Evolutionary conservation across 2,113 vertebrate species (phyloP).

Genomic region (Herpetotheres cachinnans): DNA sequence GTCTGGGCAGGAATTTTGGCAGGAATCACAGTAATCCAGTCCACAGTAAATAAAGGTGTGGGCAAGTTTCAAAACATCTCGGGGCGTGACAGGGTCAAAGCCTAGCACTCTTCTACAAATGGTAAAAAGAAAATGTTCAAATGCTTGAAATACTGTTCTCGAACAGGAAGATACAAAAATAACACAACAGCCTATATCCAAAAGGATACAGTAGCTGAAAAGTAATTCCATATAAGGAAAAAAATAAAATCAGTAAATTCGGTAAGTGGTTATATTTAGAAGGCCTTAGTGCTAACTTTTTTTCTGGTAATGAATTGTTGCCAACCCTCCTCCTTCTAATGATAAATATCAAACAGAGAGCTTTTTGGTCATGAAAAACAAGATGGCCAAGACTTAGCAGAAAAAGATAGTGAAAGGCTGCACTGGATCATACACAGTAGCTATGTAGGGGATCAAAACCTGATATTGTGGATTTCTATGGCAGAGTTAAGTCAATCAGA

Average conservation of each 20-base stretch:
- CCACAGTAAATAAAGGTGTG: constrained; percentile 9
- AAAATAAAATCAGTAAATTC: not conserved
- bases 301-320: not conserved
- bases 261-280: constrained; percentile 22
- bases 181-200: not conserved
- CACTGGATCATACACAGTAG: not conserved
- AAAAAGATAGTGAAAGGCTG: not conserved
- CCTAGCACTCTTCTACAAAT: not conserved
- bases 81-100: not conserved
- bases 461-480: not conserved
- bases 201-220: not conserved
- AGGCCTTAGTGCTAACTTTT: not conserved
- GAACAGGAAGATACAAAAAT: not conserved
- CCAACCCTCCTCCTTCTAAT: not conserved
- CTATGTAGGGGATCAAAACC: not conserved
- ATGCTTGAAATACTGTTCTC: constrained; percentile 3
- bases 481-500: not conserved
- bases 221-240: constrained; percentile 42
- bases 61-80: not conserved
- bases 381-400: not conserved
- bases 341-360: not conserved
- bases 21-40: not conserved
- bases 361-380: not conserved
- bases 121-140: not conserved
- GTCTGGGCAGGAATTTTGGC: not conserved